Conservation (phyloP, 1,140 invertebrate species). For the Drosophila hydei region DNA sequence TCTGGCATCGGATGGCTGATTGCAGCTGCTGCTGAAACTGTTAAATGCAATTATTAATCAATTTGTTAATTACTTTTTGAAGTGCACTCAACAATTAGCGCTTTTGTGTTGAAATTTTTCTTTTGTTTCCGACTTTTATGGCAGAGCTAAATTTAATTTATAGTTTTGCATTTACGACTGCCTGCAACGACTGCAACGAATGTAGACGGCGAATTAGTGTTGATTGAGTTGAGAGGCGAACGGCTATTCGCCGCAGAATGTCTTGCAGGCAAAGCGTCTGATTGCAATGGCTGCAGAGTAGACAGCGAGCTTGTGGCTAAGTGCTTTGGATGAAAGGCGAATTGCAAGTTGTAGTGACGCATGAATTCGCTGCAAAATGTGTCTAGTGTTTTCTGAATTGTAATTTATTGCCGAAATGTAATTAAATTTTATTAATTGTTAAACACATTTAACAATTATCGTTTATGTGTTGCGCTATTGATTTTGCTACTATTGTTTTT, state of each 20-base stretch:
- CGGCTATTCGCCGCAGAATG: constrained; percentile 47
- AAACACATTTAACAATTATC: too few species aligned
- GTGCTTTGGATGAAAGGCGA: too few species aligned
- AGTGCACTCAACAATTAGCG: constrained; percentile 34
- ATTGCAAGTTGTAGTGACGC: too few species aligned
- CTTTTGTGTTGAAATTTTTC: constrained; percentile 32
- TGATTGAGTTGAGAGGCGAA: constrained; percentile 17
- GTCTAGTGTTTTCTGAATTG: too few species aligned
- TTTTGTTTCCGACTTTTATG: constrained; percentile 15
- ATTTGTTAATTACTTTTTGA: constrained; percentile 14
- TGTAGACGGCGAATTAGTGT: constrained; percentile 2
- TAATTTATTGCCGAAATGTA: too few species aligned
- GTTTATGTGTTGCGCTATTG: too few species aligned
- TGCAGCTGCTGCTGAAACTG: not conserved
- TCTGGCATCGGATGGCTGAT: constrained; percentile 2
- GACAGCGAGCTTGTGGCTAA: too few species aligned
- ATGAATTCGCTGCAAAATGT: too few species aligned
- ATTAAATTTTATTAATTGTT: too few species aligned
- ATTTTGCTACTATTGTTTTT: too few species aligned
- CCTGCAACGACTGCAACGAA: constrained; percentile 19
- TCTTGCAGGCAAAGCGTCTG: constrained; percentile 3
- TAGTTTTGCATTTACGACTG: constrained; percentile 27
- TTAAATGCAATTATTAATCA: constrained; percentile 46
- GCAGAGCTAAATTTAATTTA: constrained; percentile 38
- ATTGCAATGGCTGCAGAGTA: not conserved